phyloP scores from a whole-genome alignment of 2,113 vertebrate genomes.

The Anoura caudifer region DNA sequence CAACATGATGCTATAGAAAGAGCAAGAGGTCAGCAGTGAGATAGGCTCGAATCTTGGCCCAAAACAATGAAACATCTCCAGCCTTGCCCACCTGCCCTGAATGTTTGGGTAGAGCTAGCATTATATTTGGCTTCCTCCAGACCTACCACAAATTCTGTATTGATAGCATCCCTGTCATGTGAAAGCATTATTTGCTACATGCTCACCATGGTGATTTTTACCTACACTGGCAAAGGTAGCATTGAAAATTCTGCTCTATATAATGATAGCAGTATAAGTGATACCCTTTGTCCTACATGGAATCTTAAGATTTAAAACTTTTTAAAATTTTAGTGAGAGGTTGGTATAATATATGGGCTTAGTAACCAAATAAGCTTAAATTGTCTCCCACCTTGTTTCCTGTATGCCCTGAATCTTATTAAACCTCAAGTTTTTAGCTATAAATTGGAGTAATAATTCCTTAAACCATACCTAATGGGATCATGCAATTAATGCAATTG shows the following conservation, averaged over 20 bases:
- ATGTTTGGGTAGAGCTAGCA: neutral
- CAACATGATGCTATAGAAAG: neutral
- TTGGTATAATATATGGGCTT: neutral
- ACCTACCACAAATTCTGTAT: neutral
- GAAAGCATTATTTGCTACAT: neutral
- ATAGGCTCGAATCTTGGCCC: neutral
- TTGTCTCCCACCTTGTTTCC: neutral
- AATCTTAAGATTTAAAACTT: neutral
- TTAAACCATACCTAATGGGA: neutral
- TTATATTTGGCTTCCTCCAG: neutral
- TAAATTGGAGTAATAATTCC: neutral
- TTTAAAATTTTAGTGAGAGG: neutral
- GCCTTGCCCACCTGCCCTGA: neutral
- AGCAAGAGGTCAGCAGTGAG: neutral
- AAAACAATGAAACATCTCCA: neutral
- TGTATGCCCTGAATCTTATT: neutral
- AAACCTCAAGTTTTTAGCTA: neutral
- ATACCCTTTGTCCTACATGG: neutral
- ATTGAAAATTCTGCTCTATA: neutral
- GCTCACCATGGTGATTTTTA: neutral
- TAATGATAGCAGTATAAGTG: neutral
- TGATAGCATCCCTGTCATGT: neutral
- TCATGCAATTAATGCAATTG: neutral
- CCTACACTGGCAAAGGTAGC: neutral
- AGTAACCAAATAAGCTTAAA: neutral